These are phyloP conservation scores for Dendronephthya gigantea DNA, from an alignment of 64 coral and sea anemone genomes.

Conservation along the genomic window DNA sequence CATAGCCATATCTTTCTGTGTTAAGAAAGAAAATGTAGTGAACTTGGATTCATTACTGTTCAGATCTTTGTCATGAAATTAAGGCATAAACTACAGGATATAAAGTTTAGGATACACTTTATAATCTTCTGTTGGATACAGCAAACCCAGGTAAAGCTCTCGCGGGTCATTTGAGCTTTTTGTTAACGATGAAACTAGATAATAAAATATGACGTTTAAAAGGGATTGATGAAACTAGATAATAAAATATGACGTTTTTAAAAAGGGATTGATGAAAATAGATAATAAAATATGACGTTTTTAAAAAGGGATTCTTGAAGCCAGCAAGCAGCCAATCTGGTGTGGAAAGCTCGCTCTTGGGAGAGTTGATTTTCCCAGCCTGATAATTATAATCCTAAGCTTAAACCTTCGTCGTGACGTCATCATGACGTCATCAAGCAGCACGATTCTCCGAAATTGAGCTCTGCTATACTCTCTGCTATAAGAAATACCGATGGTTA, in stretches of 20 bases:
- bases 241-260: constrained; percentile 7
- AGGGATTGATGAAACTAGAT: constrained; percentile 90
- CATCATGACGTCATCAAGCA: too few species aligned
- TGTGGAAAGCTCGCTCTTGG: too few species aligned
- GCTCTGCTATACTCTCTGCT: too few species aligned
- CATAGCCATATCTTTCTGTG: constrained; percentile 77
- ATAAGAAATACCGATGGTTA: too few species aligned
- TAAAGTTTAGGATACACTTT: constrained; percentile 96
- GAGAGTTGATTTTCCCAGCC: too few species aligned
- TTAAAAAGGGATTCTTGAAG: too few species aligned
- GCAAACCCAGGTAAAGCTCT: constrained; percentile 78
- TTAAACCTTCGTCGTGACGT: too few species aligned
- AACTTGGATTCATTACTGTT: background rate
- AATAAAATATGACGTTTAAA: constrained; percentile 37
- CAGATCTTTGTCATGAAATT: too few species aligned
- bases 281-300: too few species aligned
- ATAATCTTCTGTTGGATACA: constrained; percentile 95
- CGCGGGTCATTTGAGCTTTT: constrained; percentile 98
- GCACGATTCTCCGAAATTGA: too few species aligned
- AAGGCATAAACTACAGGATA: background rate
- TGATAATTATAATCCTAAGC: too few species aligned
- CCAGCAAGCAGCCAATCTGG: too few species aligned
- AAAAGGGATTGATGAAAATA: constrained; percentile 98
- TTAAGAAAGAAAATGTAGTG: background rate
- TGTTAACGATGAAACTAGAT: constrained; percentile 83